These are phyloP conservation scores for Heteronetta atricapilla DNA, from an alignment of 2,113 vertebrate species.

Conservation along the genomic window DNA sequence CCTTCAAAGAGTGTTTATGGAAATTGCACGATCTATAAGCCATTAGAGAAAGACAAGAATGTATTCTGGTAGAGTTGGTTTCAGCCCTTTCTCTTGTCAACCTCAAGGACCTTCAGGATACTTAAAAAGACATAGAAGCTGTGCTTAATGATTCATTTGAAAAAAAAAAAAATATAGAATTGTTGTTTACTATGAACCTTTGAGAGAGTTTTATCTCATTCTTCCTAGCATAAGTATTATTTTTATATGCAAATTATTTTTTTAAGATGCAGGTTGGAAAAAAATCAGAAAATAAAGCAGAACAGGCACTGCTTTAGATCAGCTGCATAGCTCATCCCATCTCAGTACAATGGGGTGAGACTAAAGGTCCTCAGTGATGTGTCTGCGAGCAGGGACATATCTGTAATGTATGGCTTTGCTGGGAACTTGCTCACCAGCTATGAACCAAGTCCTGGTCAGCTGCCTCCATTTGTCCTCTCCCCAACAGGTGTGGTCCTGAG, in stretches of 20 bases:
- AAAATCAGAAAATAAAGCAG: not conserved
- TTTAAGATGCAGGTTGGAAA: not conserved
- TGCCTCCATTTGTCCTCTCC: not conserved
- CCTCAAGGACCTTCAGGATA: not conserved
- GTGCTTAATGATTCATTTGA: not conserved
- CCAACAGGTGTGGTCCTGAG: not conserved
- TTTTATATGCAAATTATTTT: not conserved
- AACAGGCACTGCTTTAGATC: not conserved
- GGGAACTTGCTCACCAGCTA: not conserved
- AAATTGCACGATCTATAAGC: slow-evolving; percentile 50
- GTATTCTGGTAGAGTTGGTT: slow-evolving; percentile 13
- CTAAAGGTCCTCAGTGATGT: not conserved
- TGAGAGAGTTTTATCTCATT: not conserved
- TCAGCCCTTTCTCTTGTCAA: not conserved
- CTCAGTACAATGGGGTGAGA: not conserved
- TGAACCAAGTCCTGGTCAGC: not conserved
- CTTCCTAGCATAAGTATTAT: not conserved
- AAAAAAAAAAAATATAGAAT: not conserved
- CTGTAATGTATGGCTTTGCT: not conserved
- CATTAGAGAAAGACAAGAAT: slow-evolving; percentile 52
- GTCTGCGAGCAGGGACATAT: not conserved
- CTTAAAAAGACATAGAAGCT: not conserved
- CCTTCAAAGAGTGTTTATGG: slow-evolving; percentile 56
- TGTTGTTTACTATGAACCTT: not conserved
- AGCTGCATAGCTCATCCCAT: not conserved